Evolutionary conservation across 1,140 invertebrate species (phyloP), one percentile per base, ranked within the genome.

Genomic region (Ceratitis capitata): DNA sequence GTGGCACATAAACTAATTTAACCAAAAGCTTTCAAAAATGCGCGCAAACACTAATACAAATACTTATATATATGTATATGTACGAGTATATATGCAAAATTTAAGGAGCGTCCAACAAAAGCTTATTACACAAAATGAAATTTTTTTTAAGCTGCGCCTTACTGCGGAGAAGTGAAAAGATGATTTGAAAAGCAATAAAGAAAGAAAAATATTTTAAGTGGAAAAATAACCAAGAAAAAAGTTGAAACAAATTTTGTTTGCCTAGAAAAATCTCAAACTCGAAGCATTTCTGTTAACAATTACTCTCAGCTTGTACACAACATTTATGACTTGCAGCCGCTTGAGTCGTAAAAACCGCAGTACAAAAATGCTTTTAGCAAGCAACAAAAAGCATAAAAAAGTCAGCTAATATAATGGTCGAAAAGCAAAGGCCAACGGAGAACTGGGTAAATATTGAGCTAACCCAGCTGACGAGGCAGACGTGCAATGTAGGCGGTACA

Each of bases 261-360:
- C 61, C 16, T 14, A 69, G 35, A 35, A 7, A 69, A 69, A 69
- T 69, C 61, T n/a, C 61, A 32, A 69, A 29, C 61, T 19, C 51
- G 19, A 23, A 56, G n/a, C 51, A 56, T n/a, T 69, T 69, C 39
- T 69, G 61, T 69, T 69, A 4, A 14, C 61, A 69, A 69, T 69
- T 69, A 69, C 61, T 0, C 29, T 32, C 29, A 69, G 61, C 39
- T n/a, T n/a, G n/a, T n/a, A n/a, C n/a, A n/a, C n/a, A 39, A 69
- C 39, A 69, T 69, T 69, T 69, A 69, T 32, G 29, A 35, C 61
- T 69, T 69, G 61, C 32, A 69, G 61, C 32, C 61, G 61, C 61
- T 29, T 1, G 14, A 39, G 32, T 35, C 61, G 61, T 39, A 35
- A 69, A n/a, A 69, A 69, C 61, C 61, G 16, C 61, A 69, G 9